These are phyloP conservation scores for Desmophyllum pertusum DNA, from an alignment of 92 coral and sea anemone species.

Conservation along the genomic window DNA sequence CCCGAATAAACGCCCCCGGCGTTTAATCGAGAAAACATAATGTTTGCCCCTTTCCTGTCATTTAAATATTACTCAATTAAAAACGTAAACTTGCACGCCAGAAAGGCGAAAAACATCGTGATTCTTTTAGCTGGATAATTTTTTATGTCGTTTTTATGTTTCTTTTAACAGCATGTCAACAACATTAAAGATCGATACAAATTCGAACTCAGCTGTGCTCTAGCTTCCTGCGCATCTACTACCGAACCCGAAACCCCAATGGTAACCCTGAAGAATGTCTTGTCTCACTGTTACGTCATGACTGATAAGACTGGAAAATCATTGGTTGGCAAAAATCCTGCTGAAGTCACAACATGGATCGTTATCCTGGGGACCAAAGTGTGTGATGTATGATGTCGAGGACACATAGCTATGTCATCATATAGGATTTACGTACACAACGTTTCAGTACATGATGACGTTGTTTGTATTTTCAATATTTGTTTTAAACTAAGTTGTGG, in stretches of 20 bases:
- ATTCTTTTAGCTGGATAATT: not conserved
- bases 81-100: no score
- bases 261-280: not conserved
- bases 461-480: no score
- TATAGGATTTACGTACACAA: not conserved
- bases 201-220: conserved; percentile 9
- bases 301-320: not conserved
- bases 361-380: not conserved
- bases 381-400: not conserved
- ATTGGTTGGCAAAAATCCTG: not conserved
- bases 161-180: not conserved
- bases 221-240: not conserved
- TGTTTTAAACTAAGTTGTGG: no score
- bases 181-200: not conserved
- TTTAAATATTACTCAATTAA: no score
- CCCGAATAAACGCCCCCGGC: no score
- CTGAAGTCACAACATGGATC: conserved; percentile 22
- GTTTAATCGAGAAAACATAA: no score
- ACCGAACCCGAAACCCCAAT: no score
- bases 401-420: not conserved
- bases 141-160: not conserved
- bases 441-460: no score
- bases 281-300: conserved; percentile 4
- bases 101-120: no score
- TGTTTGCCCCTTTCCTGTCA: no score